Conservation (phyloP, 2,888 invertebrate genomes). For the Callimorpha dominula region DNA sequence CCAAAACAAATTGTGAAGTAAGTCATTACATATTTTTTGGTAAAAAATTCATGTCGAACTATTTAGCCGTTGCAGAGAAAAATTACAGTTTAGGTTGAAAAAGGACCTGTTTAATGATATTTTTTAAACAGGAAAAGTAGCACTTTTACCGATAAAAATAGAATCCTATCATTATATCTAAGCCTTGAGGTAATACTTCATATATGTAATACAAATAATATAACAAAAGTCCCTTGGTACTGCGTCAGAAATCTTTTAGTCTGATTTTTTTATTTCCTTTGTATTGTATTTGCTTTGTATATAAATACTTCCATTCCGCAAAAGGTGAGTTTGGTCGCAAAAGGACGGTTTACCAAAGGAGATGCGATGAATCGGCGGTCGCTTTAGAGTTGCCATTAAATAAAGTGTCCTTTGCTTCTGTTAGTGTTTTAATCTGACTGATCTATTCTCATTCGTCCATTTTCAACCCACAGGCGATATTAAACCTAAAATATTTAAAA, state of each 20-base stretch:
- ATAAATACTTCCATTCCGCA: neutral
- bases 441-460: neutral
- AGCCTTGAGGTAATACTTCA: neutral
- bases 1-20: no score
- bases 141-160: no score
- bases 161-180: neutral
- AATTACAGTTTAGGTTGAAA: no score
- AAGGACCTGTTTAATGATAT: no score
- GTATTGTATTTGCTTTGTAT: slow-evolving; percentile 5
- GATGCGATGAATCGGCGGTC: slow-evolving; percentile 1
- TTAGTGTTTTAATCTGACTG: slow-evolving; percentile 4
- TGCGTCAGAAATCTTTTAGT: neutral
- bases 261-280: neutral
- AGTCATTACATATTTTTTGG: no score
- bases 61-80: no score
- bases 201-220: neutral
- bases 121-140: no score
- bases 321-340: neutral
- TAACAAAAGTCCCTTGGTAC: neutral
- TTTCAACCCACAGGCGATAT: neutral
- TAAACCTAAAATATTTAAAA: neutral
- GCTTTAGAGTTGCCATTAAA: slow-evolving; percentile 4
- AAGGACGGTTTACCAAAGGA: slow-evolving; percentile 5
- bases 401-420: slow-evolving; percentile 8
- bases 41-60: no score